A percentile compares a stretch with the other conserved stretches of the same genome.
Evolutionary conservation across 2,797 vertebrate genomes (phyloP).

Genomic region (Clarias pachynema): DNA sequence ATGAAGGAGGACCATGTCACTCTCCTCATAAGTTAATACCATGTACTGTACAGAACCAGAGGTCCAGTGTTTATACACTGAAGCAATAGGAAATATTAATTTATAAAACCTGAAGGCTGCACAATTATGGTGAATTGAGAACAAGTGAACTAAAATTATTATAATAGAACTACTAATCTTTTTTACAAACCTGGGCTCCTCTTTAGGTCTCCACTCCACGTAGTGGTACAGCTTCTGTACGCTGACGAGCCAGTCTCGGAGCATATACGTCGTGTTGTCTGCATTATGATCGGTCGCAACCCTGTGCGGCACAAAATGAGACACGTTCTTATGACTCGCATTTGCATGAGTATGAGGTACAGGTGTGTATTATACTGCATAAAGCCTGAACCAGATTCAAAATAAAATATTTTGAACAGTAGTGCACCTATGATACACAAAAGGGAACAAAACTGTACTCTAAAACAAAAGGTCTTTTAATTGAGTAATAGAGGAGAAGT

Average conservation of each 20-base stretch:
- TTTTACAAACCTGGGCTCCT: conserved; percentile 79
- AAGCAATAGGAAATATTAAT: not conserved
- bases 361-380: not conserved
- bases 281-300: conserved; percentile 90
- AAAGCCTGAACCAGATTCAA: not conserved
- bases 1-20: not conserved
- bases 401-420: not conserved
- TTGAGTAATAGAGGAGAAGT: conserved; percentile 48
- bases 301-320: conserved; percentile 69
- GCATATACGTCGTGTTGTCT: conserved; percentile 85
- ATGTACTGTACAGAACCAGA: not conserved
- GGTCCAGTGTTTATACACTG: not conserved
- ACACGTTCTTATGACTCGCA: conserved; percentile 1
- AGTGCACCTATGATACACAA: conserved; percentile 1
- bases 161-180: not conserved
- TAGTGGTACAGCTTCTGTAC: conserved; percentile 87
- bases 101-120: no score
- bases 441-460: conserved; percentile 6
- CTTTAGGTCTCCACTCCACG: conserved; percentile 89
- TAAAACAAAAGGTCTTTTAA: conserved; percentile 16
- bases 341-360: not conserved
- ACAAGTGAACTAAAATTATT: not conserved
- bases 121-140: not conserved
- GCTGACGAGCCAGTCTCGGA: conserved; percentile 87
- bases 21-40: not conserved